Evolutionary conservation across 2,888 invertebrate genomes (phyloP).

Genomic region (Lydus trimaculatus): DNA sequence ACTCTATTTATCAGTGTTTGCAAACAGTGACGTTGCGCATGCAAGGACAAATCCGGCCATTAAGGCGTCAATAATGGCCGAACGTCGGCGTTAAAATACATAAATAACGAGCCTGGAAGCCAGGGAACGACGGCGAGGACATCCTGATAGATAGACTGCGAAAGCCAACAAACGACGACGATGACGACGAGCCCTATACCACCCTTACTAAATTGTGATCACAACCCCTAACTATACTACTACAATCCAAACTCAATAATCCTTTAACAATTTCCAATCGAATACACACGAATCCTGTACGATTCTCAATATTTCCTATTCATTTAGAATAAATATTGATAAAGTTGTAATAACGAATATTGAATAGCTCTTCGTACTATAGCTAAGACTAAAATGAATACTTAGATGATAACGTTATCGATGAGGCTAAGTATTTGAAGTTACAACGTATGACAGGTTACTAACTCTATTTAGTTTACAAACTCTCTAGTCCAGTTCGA

Average conservation of each 20-base stretch:
- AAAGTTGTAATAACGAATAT: not conserved
- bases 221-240: constrained; percentile 1
- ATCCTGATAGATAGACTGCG: constrained; percentile 54
- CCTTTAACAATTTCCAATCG: constrained; percentile 6
- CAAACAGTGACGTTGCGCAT: constrained; percentile 59
- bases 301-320: not conserved
- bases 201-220: constrained; percentile 21
- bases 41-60: constrained; percentile 61
- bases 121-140: constrained; percentile 48
- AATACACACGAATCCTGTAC: not conserved
- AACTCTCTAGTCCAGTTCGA: constrained; percentile 45
- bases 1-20: constrained; percentile 60
- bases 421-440: constrained; percentile 34
- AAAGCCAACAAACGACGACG: constrained; percentile 32
- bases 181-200: constrained; percentile 23
- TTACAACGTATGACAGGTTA: constrained; percentile 49
- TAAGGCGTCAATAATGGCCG: constrained; percentile 61
- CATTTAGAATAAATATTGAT: not conserved
- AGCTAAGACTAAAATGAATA: constrained; percentile 21
- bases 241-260: constrained; percentile 2
- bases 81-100: constrained; percentile 61
- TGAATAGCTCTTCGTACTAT: too few relatives aligned
- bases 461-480: constrained; percentile 56
- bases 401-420: constrained; percentile 26
- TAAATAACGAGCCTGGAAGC: constrained; percentile 56